A percentile compares a stretch with the other conserved stretches of the same genome.
Evolutionary conservation across 2,888 invertebrate genomes (phyloP).

Genomic region (Auanema sp.): DNA sequence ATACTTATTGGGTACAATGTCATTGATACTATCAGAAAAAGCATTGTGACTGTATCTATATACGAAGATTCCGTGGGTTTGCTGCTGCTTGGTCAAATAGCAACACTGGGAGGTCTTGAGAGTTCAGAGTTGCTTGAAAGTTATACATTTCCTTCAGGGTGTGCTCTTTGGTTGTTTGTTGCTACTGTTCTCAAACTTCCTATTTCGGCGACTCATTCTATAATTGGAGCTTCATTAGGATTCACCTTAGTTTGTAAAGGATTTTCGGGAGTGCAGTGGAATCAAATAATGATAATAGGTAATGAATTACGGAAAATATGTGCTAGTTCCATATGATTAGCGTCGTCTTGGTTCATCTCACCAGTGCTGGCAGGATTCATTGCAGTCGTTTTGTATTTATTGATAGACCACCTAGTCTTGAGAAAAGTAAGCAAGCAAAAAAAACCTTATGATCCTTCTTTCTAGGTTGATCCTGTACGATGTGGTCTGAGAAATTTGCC

Average conservation of each 20-base stretch:
- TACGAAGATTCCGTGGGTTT: slow-evolving; percentile 81
- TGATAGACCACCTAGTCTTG: slow-evolving; percentile 70
- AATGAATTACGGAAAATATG: slow-evolving; percentile 29
- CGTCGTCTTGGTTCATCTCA: slow-evolving; percentile 94
- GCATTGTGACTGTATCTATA: slow-evolving; percentile 83
- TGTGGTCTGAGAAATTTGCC: slow-evolving; percentile 81
- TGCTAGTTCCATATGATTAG: slow-evolving; percentile 62
- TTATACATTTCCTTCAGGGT: slow-evolving; percentile 69
- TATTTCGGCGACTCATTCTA: slow-evolving; percentile 96
- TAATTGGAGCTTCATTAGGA: slow-evolving; percentile 95
- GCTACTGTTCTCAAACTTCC: slow-evolving; percentile 92
- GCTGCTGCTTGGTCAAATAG: slow-evolving; percentile 86
- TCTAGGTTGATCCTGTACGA: slow-evolving; percentile 45
- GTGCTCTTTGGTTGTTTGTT: slow-evolving; percentile 86
- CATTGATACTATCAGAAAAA: slow-evolving; percentile 96
- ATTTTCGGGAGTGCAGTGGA: slow-evolving; percentile 81
- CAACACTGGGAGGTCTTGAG: slow-evolving; percentile 73
- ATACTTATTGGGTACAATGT: slow-evolving; percentile 88
- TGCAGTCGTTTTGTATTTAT: slow-evolving; percentile 71
- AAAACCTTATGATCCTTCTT: slow-evolving; percentile 6
- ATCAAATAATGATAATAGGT: slow-evolving; percentile 77
- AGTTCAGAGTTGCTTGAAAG: not conserved
- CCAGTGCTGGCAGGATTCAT: slow-evolving; percentile 87
- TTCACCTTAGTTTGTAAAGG: slow-evolving; percentile 91
- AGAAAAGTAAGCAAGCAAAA: slow-evolving; percentile 30